Evolutionary conservation across 2,113 vertebrate genomes (phyloP), one percentile per base, ranked within the genome.

Genomic region (Scopus umbretta): DNA sequence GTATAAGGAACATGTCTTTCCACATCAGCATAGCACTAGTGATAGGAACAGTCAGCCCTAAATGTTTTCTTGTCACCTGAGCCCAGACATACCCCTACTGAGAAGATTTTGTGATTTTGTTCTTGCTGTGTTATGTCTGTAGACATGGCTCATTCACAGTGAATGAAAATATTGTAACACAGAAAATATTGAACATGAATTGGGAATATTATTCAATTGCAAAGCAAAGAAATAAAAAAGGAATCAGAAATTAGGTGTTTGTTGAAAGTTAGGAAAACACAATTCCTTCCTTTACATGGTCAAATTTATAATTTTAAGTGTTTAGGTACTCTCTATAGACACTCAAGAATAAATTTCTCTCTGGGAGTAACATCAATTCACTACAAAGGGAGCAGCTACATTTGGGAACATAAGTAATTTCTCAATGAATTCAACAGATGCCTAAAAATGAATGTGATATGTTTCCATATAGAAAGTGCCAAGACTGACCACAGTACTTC

Each of bases 331-430:
- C 19, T 38, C 23, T 43, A 17, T 4, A 59, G 29, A 19, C 3
- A 4, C 17, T 66, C 11, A 74, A 49, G 19, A 95, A 40, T 49
- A 61, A 45, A 52, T 40, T 86, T 73, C 16, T 19, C 9, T 36
- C 43, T n/a, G 45, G 23, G 5, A 56, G 9, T 38, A 22, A 62
- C 0, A 0, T 30, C 3, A 0, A 59, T 71, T 86, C 1, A 0
- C 62, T 65, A 12, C 16, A 79, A 65, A 75, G 11, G 27, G 23
- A 71, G 12, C 22, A 74, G 20, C 26, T 75, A 27, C 74, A 34
- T 0, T 40, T 47, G 20, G 18, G 4, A 59, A 10, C 0, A 0
- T 43, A 71, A 66, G 10, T 20, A 89, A 45, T 43, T 27, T 12
- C 34, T 52, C 18, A 30, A 29, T 59, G 3, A 62, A 67, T 59